These are phyloP conservation scores for Aurelia sp. DNA, from an alignment of 30 jellyfish, hydroid and myxozoan species.

Conservation along the genomic window DNA sequence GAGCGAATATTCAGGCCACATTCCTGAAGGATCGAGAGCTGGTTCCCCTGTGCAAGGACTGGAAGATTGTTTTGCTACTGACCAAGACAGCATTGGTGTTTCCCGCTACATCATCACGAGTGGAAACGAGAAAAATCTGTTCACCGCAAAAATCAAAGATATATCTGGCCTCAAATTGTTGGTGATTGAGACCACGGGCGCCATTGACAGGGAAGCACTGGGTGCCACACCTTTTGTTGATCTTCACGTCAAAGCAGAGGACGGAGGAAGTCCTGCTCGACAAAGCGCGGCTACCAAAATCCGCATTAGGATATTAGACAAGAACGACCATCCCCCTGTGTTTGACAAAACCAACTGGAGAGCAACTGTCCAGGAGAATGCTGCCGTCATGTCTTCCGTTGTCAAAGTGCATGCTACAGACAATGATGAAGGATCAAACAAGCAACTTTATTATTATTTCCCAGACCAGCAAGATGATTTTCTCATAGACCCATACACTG, in stretches of 20 bases:
- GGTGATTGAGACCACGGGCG: slow-evolving; percentile 74
- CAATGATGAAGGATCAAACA: slow-evolving; percentile 90
- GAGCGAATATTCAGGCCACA: slow-evolving; percentile 69
- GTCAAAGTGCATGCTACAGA: slow-evolving; percentile 85
- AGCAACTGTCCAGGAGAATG: slow-evolving; percentile 88
- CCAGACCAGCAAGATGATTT: slow-evolving; percentile 73
- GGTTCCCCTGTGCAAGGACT: slow-evolving; percentile 90
- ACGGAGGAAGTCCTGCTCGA: slow-evolving; percentile 86
- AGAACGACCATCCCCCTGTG: slow-evolving; percentile 92
- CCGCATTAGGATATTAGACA: slow-evolving; percentile 74
- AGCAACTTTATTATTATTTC: slow-evolving; percentile 86
- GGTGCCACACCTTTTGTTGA: slow-evolving; percentile 86
- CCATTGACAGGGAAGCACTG: slow-evolving; percentile 90
- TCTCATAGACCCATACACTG: slow-evolving; percentile 88
- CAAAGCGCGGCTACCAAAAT: slow-evolving; percentile 53
- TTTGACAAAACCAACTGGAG: slow-evolving; percentile 74
- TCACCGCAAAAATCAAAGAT: slow-evolving; percentile 58
- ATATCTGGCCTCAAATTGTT: slow-evolving; percentile 78
- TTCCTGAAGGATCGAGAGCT: slow-evolving; percentile 85
- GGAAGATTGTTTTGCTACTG: slow-evolving; percentile 97
- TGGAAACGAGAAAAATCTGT: slow-evolving; percentile 76
- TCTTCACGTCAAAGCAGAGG: slow-evolving; percentile 81
- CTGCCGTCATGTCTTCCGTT: slow-evolving; percentile 83
- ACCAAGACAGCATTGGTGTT: slow-evolving; percentile 83
- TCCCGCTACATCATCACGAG: slow-evolving; percentile 59